Base-by-base conservation (phyloP, 2,113 vertebrate species). In the Sinosuthora webbiana region DNA sequence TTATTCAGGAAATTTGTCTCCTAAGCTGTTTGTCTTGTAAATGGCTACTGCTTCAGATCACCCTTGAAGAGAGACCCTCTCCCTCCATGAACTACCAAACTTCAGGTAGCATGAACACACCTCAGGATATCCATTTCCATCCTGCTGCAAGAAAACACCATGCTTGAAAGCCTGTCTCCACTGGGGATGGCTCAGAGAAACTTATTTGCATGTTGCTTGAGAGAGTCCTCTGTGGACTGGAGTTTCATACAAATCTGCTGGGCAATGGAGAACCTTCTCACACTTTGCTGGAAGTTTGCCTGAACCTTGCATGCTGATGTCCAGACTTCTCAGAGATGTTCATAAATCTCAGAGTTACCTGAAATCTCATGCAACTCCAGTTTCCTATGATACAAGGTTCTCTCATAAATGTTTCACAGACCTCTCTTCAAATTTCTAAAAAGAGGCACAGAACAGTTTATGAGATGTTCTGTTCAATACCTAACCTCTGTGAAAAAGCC, bases 361-460 rank as follows among this genome's bases (percentile, higher is more conserved):
- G 71, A 80, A 81, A 77, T 88, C 55, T 90, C 82, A 70, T 52
- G 60, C 33, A 83, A 49, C 44, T 59, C 21, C 20, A 28, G 39
- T 68, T 92, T 94, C 73, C 76, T 68, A 4, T 44, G 35, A 75
- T 68, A 83, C 56, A 49, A 83, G 10, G 18, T 64, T 88, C 62
- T 49, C 76, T 88, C 49, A 88, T 49, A 86, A 93, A 90, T 64
- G 52, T 83, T 93, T 80, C 68, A 96, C 60, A 90, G 49, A 75
- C 13, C 37, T 88, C 39, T 88, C 47, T 87, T 95, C 73, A 78
- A 77, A 63, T 83, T 94, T 81, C 60, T 68, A 71, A 93, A 89
- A 94, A 63, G 42, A 93, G 52, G 31, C 33, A 77, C 30, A 83
- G 59, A 71, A 90, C 85, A 92, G 74, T 91, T 95, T 93, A 85